phyloP scores from a whole-genome alignment of 2,113 vertebrate genomes.

The Loxodonta africana region DNA sequence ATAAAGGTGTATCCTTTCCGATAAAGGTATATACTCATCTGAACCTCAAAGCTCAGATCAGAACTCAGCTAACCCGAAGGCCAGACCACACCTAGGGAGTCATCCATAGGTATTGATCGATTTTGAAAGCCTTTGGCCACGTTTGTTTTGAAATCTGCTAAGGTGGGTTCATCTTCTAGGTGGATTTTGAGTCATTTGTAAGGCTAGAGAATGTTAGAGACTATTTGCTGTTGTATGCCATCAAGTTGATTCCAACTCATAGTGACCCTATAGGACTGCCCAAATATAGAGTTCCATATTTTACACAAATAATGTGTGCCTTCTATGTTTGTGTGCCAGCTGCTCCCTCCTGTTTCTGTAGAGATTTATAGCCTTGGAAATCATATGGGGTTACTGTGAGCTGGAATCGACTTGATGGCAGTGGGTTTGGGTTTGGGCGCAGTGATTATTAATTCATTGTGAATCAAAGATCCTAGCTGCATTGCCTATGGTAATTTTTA shows the following conservation, averaged over 20 bases:
- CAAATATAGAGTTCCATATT: no score
- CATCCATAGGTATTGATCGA: neutral
- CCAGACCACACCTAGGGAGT: neutral
- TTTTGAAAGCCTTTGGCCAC: neutral
- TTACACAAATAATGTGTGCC: no score
- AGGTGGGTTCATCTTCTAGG: neutral
- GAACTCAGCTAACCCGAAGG: neutral
- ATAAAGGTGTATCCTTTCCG: no score
- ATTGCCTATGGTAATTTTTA: neutral
- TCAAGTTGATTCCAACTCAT: neutral
- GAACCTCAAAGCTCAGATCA: neutral
- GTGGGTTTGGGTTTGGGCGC: no score
- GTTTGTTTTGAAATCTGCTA: neutral
- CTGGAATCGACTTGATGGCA: no score
- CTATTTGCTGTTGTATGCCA: neutral
- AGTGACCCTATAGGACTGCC: no score
- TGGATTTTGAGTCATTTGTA: neutral
- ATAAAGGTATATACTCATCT: no score
- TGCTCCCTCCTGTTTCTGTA: no score
- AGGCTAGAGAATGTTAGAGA: neutral
- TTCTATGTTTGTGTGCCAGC: no score
- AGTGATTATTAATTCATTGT: neutral
- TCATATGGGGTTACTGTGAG: no score
- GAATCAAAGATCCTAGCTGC: neutral
- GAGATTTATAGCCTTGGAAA: no score